Evolutionary conservation across 2,888 invertebrate species (phyloP).

Genomic region (Anticlea derivata): DNA sequence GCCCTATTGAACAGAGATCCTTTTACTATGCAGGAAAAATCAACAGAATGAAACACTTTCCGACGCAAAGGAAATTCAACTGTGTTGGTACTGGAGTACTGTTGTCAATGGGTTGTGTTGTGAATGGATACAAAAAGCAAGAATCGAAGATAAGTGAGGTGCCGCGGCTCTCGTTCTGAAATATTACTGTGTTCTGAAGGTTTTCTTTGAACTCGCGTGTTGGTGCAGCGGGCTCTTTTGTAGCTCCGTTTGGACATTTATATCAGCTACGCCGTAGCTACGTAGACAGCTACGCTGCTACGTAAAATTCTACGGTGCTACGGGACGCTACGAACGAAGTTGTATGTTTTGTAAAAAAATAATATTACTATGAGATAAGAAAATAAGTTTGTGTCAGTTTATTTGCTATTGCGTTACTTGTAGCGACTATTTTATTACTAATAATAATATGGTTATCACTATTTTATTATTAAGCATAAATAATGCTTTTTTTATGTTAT

Average conservation of each 20-base stretch:
- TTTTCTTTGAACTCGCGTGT: conserved; percentile 61
- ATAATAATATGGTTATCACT: too few species aligned
- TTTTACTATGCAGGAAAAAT: conserved; percentile 37
- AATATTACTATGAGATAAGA: background rate
- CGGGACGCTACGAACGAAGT: background rate
- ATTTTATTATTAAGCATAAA: too few species aligned
- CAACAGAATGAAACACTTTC: conserved; percentile 49
- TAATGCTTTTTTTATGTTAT: too few species aligned
- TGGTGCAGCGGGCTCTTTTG: conserved; percentile 53
- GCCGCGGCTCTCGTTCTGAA: conserved; percentile 61
- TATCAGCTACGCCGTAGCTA: conserved; percentile 34
- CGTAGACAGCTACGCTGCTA: conserved; percentile 3
- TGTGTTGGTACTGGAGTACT: conserved; percentile 33
- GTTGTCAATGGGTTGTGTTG: conserved; percentile 29
- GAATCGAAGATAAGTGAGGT: conserved; percentile 73
- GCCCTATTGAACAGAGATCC: conserved; percentile 37
- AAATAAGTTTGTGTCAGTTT: too few species aligned
- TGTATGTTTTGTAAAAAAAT: background rate
- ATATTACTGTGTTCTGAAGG: conserved; percentile 70
- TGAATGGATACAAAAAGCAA: conserved; percentile 43
- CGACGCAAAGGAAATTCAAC: conserved; percentile 38
- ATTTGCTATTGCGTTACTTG: too few species aligned
- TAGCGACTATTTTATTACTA: too few species aligned
- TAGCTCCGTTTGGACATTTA: conserved; percentile 50
- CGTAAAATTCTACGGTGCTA: background rate